Base-by-base conservation (phyloP, 2,888 invertebrate species). In the Sarcophaga variegata region DNA sequence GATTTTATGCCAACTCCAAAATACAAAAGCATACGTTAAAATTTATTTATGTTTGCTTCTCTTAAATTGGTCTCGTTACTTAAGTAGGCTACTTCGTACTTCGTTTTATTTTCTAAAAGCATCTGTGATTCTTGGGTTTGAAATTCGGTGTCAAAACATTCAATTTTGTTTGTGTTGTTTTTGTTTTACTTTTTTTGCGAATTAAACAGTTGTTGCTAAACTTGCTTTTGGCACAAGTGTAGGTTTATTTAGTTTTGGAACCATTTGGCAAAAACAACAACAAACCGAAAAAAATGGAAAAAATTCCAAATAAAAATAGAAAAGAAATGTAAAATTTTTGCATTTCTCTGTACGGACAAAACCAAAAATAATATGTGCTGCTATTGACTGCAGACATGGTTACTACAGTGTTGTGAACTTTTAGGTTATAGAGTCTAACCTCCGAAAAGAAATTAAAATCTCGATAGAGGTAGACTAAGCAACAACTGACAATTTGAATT, bases 181-280 rank as follows among this genome's bases (percentile, higher is more conserved):
- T 5, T 37, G 20, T 20, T 66, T 22, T 64, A 27, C 22, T 63
- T 63, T 67, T 25, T 22, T 63, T 45, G n/a, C 37, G 37, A 37
- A 37, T 64, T 22, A 22, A 67, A 69, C 37, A 37, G 22, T 63
- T 63, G 45, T 63, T 69, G 47, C 67, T 45, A 63, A 37, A 59
- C 27, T 45, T 25, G n/a, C 67, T 71, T 82, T 86, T 81, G 79
- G 76, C 76, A 82, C 86, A 79, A 76, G 62, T 82, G 71, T 86
- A 67, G 67, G 82, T 69, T 1, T 37, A 79, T 78, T 79, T 70
- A 76, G 25, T 81, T 81, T 67, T 27, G 45, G 37, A 37, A 10
- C 72, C 72, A 72, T 64, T 71, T 80, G 17, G 22, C 20, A 70
- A 22, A 63, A 63, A 45, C 25, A 14, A 4, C 3, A 74, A 69